These are phyloP conservation scores for Trachemys scripta DNA, from an alignment of 2,113 vertebrate genomes.

Conservation along the genomic window DNA sequence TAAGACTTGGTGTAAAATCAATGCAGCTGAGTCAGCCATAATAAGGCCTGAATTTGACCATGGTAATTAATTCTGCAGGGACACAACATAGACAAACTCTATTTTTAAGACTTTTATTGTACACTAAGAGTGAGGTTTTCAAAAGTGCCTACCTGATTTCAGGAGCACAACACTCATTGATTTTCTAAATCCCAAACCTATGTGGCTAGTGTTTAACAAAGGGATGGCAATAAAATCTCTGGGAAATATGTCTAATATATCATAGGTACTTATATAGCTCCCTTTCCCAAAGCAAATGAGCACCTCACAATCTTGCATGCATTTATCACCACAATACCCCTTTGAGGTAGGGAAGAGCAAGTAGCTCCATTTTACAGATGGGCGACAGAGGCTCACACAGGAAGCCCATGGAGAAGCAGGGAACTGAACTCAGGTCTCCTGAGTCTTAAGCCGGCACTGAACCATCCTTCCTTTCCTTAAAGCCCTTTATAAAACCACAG, in stretches of 20 bases:
- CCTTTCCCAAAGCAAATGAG: accelerated
- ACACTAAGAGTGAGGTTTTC: background rate
- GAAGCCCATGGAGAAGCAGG: accelerated
- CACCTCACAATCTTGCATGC: accelerated
- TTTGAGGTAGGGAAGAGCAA: background rate
- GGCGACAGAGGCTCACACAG: accelerated
- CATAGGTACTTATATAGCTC: background rate
- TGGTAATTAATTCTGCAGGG: background rate
- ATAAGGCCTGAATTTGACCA: background rate
- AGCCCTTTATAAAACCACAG: background rate
- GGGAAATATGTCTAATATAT: background rate
- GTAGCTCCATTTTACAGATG: background rate
- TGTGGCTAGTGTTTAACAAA: background rate
- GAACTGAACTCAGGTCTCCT: background rate
- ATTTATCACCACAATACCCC: background rate
- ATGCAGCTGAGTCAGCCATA: background rate
- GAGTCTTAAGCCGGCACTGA: background rate
- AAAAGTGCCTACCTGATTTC: background rate
- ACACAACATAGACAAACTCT: background rate
- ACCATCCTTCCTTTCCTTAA: background rate
- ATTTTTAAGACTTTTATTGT: background rate
- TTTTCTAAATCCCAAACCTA: background rate
- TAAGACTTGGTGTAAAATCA: accelerated
- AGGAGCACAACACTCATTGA: background rate
- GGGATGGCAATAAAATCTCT: background rate